A percentile compares a stretch with the other conserved stretches of the same genome.
Conservation (phyloP, 2,888 invertebrate species). For the Diaprepes abbreviatus region DNA sequence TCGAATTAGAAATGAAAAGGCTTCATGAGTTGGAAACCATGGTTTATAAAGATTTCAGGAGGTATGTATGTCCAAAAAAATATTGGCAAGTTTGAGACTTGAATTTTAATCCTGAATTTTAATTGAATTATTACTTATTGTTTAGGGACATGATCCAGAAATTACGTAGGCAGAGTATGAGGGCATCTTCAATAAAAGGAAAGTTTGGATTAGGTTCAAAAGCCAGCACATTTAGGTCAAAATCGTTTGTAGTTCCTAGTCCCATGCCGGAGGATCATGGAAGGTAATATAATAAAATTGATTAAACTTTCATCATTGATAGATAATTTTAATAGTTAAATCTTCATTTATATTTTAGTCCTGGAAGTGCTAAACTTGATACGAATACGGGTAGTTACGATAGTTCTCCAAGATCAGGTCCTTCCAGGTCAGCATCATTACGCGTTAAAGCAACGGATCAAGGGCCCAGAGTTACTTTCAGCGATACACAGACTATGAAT, state of each 20-base stretch:
- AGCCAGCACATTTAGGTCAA: slow-evolving; percentile 77
- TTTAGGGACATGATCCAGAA: slow-evolving; percentile 92
- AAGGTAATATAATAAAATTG: slow-evolving; percentile 52
- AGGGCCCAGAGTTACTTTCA: slow-evolving; percentile 74
- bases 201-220: slow-evolving; percentile 79
- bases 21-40: slow-evolving; percentile 94
- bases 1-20: slow-evolving; percentile 92
- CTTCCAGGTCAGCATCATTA: slow-evolving; percentile 79
- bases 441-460: slow-evolving; percentile 69
- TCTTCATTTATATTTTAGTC: slow-evolving; percentile 52
- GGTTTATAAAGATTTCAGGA: slow-evolving; percentile 93
- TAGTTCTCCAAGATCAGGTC: slow-evolving; percentile 81
- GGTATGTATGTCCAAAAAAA: too few relatives aligned
- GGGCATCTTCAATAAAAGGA: slow-evolving; percentile 83
- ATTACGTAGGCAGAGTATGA: slow-evolving; percentile 86
- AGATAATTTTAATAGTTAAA: not conserved
- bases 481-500: slow-evolving; percentile 73
- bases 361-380: slow-evolving; percentile 69
- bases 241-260: slow-evolving; percentile 82
- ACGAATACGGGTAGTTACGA: slow-evolving; percentile 72
- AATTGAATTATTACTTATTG: too few relatives aligned
- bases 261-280: slow-evolving; percentile 74
- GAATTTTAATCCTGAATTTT: too few relatives aligned
- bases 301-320: not conserved
- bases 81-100: too few relatives aligned